Evolutionary conservation across 1,140 invertebrate genomes (phyloP).

Genomic region (Lordiphosa mommai): DNA sequence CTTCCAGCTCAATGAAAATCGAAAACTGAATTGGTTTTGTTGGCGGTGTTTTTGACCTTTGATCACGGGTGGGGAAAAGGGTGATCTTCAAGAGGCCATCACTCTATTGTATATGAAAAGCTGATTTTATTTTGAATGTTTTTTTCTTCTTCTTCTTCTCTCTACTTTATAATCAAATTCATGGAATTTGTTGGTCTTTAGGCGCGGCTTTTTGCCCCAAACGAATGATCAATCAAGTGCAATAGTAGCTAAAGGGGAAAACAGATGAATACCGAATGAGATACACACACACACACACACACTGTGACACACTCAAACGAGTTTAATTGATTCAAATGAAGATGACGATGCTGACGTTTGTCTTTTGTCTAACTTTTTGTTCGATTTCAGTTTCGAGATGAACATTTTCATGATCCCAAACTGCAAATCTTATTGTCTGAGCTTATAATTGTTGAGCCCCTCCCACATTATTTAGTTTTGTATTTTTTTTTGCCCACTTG

Average conservation of each 20-base stretch:
- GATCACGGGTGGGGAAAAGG: constrained; percentile 15
- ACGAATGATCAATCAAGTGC: constrained; percentile 71
- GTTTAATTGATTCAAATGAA: constrained; percentile 76
- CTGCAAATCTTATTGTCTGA: constrained; percentile 22
- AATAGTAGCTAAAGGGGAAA: constrained; percentile 22
- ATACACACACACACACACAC: constrained; percentile 42
- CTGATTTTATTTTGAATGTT: background rate
- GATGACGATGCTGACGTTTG: constrained; percentile 53
- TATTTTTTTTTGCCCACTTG: constrained; percentile 22
- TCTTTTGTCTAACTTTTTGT: constrained; percentile 33
- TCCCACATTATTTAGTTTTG: background rate
- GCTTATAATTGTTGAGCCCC: constrained; percentile 51
- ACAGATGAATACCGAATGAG: constrained; percentile 52
- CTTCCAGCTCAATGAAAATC: constrained; percentile 15
- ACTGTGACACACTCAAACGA: constrained; percentile 34
- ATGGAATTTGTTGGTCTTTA: constrained; percentile 65
- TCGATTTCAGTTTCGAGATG: constrained; percentile 7
- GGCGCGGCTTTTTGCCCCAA: constrained; percentile 47
- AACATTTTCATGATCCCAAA: constrained; percentile 3
- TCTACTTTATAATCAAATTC: constrained; percentile 58
- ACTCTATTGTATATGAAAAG: too few relatives aligned
- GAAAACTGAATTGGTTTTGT: constrained; percentile 14
- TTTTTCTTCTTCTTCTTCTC: constrained; percentile 11
- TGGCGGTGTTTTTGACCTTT: constrained; percentile 41
- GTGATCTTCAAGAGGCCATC: background rate